Conservation (phyloP, 2,113 vertebrate genomes). For the Neopipo cinnamomea region DNA sequence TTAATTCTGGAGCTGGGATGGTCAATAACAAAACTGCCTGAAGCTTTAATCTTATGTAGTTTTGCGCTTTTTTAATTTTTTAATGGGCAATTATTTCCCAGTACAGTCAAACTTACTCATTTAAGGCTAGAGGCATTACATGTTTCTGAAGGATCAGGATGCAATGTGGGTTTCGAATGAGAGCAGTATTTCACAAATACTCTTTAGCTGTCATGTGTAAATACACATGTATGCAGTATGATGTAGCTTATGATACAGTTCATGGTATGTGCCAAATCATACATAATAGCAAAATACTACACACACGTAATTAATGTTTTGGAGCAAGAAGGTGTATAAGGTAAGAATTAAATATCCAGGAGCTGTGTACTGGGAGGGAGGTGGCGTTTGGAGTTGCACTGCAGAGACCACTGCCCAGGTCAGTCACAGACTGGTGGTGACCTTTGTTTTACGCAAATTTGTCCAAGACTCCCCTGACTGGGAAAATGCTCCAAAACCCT, state of each 20-base stretch:
- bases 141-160: neutral
- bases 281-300: neutral
- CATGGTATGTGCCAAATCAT: neutral
- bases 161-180: neutral
- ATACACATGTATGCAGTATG: neutral
- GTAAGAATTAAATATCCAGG: neutral
- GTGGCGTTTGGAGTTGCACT: neutral
- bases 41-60: neutral
- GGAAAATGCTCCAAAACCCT: neutral
- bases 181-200: neutral
- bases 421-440: neutral
- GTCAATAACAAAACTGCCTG: neutral
- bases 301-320: neutral
- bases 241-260: neutral
- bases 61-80: neutral
- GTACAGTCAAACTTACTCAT: neutral
- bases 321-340: neutral
- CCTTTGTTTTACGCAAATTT: neutral
- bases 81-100: neutral
- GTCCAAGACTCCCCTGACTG: neutral
- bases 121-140: neutral
- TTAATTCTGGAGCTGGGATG: neutral
- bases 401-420: neutral
- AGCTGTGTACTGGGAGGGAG: neutral
- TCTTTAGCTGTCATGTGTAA: neutral